Conservation (phyloP, 2,797 vertebrate species). For the Pagetopsis macropterus region DNA sequence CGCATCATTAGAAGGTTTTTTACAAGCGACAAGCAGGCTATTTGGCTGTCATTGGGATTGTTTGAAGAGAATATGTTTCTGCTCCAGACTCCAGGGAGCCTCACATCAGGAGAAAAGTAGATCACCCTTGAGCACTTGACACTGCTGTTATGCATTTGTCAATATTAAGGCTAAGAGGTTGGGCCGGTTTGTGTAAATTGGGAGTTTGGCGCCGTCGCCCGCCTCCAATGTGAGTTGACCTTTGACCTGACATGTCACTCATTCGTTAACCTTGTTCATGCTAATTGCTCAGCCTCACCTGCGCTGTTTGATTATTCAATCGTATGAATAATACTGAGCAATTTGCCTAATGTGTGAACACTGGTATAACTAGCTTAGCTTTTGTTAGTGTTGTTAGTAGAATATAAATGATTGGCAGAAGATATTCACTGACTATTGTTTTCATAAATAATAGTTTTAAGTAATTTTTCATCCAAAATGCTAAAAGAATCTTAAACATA, state of each 20-base stretch:
- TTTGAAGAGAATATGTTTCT: conserved; percentile 95
- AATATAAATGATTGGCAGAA: too few relatives aligned
- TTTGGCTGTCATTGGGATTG: conserved; percentile 96
- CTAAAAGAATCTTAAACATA: too few relatives aligned
- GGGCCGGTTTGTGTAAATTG: conserved; percentile 76
- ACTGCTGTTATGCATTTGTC: conserved; percentile 87
- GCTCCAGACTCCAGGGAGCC: conserved; percentile 86
- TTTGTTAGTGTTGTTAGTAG: conserved; percentile 1
- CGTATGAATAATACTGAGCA: not conserved
- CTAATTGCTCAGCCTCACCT: conserved; percentile 70
- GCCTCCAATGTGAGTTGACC: conserved; percentile 73
- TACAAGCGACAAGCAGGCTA: conserved; percentile 94
- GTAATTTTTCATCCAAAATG: too few relatives aligned
- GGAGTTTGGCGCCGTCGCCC: conserved; percentile 55
- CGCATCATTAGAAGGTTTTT: conserved; percentile 93
- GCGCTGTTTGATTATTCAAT: conserved; percentile 40
- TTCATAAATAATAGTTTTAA: too few relatives aligned
- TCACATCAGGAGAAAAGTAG: conserved; percentile 84
- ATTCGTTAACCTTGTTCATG: conserved; percentile 64
- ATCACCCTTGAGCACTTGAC: conserved; percentile 89
- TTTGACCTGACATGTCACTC: conserved; percentile 71
- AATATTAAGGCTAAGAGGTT: conserved; percentile 87
- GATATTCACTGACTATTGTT: too few relatives aligned
- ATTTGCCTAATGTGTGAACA: conserved; percentile 11
- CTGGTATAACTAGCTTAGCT: not conserved